These are phyloP conservation scores for Neolamprologus tretocephalus DNA, from an alignment of 2,113 vertebrate genomes.

Conservation along the genomic window DNA sequence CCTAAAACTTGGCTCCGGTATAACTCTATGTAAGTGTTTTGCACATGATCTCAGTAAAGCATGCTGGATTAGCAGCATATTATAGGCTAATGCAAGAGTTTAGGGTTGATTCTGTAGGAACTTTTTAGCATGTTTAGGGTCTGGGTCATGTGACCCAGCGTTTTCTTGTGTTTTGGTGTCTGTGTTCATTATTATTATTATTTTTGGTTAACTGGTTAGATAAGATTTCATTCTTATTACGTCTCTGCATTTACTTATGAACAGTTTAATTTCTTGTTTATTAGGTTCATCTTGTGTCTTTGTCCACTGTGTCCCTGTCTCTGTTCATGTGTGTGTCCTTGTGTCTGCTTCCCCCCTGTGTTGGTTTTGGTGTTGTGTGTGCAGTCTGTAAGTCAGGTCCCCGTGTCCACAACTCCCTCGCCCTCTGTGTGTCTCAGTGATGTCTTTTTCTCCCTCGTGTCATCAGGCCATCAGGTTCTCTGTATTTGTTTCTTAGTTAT, in stretches of 20 bases:
- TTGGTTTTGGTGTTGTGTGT: not conserved
- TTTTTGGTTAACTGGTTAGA: not conserved
- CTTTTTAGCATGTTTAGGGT: fast-evolving
- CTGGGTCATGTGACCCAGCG: not conserved
- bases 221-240: not conserved
- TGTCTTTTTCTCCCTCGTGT: not conserved
- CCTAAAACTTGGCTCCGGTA: not conserved
- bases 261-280: not conserved
- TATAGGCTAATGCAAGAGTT: not conserved
- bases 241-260: not conserved
- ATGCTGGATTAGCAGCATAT: not conserved
- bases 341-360: fast-evolving
- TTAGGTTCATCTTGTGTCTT: fast-evolving
- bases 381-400: not conserved
- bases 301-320: not conserved
- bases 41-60: not conserved
- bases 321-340: not conserved
- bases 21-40: not conserved
- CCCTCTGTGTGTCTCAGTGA: not conserved
- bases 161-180: not conserved
- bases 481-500: fast-evolving
- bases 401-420: not conserved
- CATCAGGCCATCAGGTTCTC: not conserved
- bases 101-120: not conserved
- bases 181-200: not conserved